Evolutionary conservation across 64 coral and sea anemone genomes (phyloP), one percentile per base, ranked within the genome.

Genomic region (Montipora cactus): DNA sequence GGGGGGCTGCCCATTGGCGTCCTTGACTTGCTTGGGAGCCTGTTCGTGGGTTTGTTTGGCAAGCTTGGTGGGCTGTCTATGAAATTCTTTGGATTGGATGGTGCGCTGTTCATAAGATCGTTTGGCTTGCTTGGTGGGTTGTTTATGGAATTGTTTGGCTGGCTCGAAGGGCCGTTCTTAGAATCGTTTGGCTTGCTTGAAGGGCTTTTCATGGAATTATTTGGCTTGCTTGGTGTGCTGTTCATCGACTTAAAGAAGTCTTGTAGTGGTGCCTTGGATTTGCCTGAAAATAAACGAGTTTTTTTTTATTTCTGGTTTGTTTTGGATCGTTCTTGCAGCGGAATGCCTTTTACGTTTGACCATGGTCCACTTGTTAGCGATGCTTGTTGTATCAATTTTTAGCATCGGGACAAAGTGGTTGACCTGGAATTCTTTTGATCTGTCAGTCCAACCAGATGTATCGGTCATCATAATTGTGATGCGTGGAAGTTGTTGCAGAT

Each of bases 401-500:
- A 75, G 12, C 73, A 75, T 75, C 73, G 37, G 23, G 21, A 75
- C 73, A 75, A 75, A 47, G 21, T 75, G 73, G 73, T 75, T 75
- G 73, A 75, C 73, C 37, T 44, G 20, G 73, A 86, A 86, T 69
- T 46, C 59, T 59, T 86, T 86, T 37, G 59, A 28, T 50, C 59
- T 86, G 44, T 53, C 44, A 69, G 44, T 20, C 82, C 82, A 86
- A 45, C 59, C 62, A 47, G 59, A 64, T 53, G 82, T 71, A 69
- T 86, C 14, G n/a, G 82, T 86, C 82, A 52, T 61, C 76, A 52
- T 90, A 12, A 90, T 90, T 23, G 89, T 90, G 44, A 81, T 90
- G 19, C 75, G 22, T 80, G 89, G 55, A 20, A 46, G 19, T n/a
- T 22, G 20, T 10, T 67, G 58, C 22, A 11, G 8, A 20, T 68